Conservation (phyloP, 2,797 vertebrate genomes). For the Protosalanx chinensis region DNA sequence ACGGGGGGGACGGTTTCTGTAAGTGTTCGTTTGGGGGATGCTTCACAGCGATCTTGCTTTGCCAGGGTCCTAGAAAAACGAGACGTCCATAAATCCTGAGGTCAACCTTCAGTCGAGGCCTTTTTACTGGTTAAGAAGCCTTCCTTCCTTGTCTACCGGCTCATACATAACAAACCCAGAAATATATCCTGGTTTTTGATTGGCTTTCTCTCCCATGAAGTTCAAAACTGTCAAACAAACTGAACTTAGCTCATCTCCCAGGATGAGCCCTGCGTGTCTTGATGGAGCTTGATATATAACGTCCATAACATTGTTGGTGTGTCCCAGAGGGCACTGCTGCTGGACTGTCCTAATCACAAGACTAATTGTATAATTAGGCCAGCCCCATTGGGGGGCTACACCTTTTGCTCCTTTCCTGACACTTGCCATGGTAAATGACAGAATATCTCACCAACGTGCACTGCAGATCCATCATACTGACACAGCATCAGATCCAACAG, state of each 20-base stretch:
- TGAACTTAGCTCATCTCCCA: slow-evolving; percentile 22
- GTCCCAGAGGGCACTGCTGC: slow-evolving; percentile 73
- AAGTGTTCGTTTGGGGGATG: background rate
- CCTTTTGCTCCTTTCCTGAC: slow-evolving; percentile 74
- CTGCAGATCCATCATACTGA: slow-evolving; percentile 72
- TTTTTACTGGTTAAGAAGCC: background rate
- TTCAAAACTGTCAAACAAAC: background rate
- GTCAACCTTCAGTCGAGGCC: background rate
- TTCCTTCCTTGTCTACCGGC: background rate
- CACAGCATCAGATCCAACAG: slow-evolving; percentile 49
- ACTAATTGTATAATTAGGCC: slow-evolving; percentile 81
- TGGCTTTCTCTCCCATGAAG: slow-evolving; percentile 6
- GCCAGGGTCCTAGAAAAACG: background rate
- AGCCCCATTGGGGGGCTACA: slow-evolving; percentile 69
- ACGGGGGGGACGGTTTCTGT: background rate
- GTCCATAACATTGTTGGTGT: slow-evolving; percentile 67
- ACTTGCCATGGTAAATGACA: slow-evolving; percentile 75
- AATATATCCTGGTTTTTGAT: background rate
- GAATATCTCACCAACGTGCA: slow-evolving; percentile 68
- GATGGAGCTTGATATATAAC: slow-evolving; percentile 65
- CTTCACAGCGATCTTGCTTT: background rate
- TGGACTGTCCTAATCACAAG: slow-evolving; percentile 74
- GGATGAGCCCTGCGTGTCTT: slow-evolving; percentile 41
- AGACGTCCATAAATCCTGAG: background rate
- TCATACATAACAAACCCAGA: background rate